Conservation (phyloP, 2,797 vertebrate genomes). For the Sciurus carolinensis region DNA sequence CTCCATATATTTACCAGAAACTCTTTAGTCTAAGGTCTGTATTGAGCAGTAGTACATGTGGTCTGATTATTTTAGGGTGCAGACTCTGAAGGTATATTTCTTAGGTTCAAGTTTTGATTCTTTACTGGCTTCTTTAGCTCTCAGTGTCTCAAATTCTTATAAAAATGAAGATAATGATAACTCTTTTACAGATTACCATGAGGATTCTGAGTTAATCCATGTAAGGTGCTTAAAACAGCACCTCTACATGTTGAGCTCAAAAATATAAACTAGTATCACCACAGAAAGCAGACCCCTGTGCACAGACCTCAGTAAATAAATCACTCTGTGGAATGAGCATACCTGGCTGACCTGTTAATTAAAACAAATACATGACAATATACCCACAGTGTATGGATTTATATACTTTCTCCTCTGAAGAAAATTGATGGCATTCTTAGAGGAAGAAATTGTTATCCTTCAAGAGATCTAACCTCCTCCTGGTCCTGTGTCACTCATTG, state of each 20-base stretch:
- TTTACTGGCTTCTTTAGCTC: neutral
- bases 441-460: neutral
- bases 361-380: constrained; percentile 27
- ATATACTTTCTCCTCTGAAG: constrained; percentile 9
- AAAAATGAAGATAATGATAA: neutral
- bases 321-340: constrained; percentile 2
- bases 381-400: neutral
- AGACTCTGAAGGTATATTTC: neutral
- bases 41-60: neutral
- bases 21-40: neutral
- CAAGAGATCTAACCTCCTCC: neutral
- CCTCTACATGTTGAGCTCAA: constrained; percentile 1
- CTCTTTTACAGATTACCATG: neutral
- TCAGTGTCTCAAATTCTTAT: constrained; percentile 11
- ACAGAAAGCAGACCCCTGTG: neutral
- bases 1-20: neutral
- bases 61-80: neutral
- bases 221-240: neutral
- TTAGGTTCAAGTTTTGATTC: neutral
- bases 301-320: neutral
- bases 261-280: neutral
- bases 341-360: neutral
- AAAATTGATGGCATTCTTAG: neutral
- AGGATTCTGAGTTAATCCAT: constrained; percentile 43
- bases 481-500: neutral